A percentile compares a stretch with the other conserved stretches of the same genome.
phyloP scores from a whole-genome alignment of 2,888 invertebrate genomes.

The Euspilapteryx auroguttella region DNA sequence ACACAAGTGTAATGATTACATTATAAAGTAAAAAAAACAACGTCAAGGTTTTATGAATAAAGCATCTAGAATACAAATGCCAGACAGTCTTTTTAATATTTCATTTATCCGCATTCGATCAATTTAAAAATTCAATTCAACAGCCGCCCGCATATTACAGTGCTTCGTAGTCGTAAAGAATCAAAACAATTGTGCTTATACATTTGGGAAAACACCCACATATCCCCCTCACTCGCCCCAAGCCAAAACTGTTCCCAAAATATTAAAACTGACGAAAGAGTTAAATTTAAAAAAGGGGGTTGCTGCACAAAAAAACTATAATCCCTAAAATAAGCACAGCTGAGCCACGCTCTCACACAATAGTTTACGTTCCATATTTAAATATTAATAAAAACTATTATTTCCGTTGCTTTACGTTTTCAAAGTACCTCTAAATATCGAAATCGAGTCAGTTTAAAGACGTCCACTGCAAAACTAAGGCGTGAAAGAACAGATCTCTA shows the following conservation, averaged over 20 bases:
- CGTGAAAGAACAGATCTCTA: too few species aligned
- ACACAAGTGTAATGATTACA: too few species aligned
- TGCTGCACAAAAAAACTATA: constrained; percentile 28
- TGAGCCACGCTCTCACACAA: constrained; percentile 33
- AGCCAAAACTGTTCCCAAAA: constrained; percentile 46
- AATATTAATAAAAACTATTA: too few species aligned
- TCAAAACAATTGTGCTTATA: constrained; percentile 19
- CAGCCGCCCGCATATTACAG: constrained; percentile 20
- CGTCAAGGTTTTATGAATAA: too few species aligned
- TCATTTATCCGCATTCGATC: constrained; percentile 16
- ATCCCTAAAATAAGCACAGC: constrained; percentile 56
- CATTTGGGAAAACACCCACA: constrained; percentile 22
- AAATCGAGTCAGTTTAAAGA: too few species aligned
- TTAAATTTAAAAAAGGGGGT: constrained; percentile 55
- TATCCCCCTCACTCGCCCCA: constrained; percentile 47
- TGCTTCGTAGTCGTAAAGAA: constrained; percentile 3
- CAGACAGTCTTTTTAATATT: constrained; percentile 15
- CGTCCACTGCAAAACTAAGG: too few species aligned
- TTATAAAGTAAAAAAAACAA: too few species aligned
- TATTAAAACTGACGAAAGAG: constrained; percentile 61
- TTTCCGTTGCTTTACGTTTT: too few species aligned
- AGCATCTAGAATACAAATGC: too few species aligned
- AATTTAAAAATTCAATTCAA: constrained; percentile 14
- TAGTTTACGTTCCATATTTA: constrained; percentile 9
- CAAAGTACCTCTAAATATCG: too few species aligned